These are phyloP conservation scores for Pelecanus crispus DNA, from an alignment of 2,113 vertebrate genomes.

Conservation along the genomic window DNA sequence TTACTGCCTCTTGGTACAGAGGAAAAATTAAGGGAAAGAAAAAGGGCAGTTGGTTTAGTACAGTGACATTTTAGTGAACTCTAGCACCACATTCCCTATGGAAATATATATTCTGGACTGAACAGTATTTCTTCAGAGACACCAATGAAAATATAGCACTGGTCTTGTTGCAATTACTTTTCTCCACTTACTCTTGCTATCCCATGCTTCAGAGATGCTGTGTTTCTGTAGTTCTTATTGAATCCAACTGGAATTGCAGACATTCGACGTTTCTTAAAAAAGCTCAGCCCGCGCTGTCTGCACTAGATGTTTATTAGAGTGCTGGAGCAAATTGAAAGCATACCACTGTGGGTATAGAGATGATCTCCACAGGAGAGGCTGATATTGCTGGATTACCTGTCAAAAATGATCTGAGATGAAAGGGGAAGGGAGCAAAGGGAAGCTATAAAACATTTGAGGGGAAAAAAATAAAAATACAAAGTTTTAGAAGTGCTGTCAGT, in stretches of 20 bases:
- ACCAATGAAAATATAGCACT: not conserved
- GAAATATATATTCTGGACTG: not conserved
- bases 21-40: not conserved
- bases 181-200: not conserved
- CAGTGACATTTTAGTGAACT: not conserved
- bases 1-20: not conserved
- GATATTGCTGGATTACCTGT: not conserved
- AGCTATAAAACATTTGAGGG: not conserved
- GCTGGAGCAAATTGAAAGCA: not conserved
- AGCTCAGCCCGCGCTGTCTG: not conserved
- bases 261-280: not conserved
- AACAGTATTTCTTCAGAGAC: not conserved
- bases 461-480: not conserved
- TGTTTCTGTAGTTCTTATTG: not conserved
- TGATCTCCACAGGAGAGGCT: not conserved
- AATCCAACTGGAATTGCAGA: not conserved
- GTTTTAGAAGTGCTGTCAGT: slow-evolving; percentile 24
- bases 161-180: not conserved
- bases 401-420: not conserved
- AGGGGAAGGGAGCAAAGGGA: not conserved
- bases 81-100: not conserved
- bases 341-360: not conserved
- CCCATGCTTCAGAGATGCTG: not conserved
- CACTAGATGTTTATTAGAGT: not conserved
- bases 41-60: not conserved